Evolutionary conservation across 2,113 vertebrate genomes (phyloP).

Genomic region (cattle (Bos taurus)): DNA sequence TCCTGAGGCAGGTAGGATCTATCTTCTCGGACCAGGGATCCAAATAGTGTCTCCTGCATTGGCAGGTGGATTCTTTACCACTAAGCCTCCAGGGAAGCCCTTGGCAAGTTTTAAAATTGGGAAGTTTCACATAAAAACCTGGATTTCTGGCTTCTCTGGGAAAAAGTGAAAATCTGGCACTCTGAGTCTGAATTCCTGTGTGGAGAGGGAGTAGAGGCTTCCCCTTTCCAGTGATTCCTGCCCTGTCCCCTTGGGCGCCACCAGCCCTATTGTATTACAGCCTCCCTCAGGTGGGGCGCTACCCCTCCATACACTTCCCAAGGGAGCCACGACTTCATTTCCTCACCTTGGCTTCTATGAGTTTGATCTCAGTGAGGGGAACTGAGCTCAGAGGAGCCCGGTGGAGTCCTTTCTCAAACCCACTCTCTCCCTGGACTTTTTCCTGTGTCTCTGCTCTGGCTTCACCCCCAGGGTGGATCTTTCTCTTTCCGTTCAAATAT

Average conservation of each 20-base stretch:
- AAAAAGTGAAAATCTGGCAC: background rate
- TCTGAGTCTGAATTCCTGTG: accelerated
- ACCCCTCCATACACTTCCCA: background rate
- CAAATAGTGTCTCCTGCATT: background rate
- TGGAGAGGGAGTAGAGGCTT: background rate
- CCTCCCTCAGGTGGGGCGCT: accelerated
- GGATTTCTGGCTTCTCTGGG: background rate
- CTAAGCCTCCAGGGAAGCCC: background rate
- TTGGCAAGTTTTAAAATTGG: background rate
- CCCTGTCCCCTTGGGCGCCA: accelerated
- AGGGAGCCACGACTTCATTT: background rate
- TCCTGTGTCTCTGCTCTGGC: background rate
- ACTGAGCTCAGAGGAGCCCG: background rate
- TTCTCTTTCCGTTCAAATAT: background rate
- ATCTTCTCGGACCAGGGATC: background rate
- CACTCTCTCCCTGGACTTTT: accelerated
- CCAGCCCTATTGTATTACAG: accelerated
- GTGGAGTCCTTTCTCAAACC: background rate
- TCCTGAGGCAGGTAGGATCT: background rate
- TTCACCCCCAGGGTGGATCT: too few species aligned
- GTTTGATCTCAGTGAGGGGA: background rate
- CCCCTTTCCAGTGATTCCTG: background rate
- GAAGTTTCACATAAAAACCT: background rate
- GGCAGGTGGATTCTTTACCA: background rate
- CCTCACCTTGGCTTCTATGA: background rate